Evolutionary conservation across 2,797 vertebrate genomes (phyloP), one percentile per base, ranked within the genome.

Genomic region (Bufotes viridis): DNA sequence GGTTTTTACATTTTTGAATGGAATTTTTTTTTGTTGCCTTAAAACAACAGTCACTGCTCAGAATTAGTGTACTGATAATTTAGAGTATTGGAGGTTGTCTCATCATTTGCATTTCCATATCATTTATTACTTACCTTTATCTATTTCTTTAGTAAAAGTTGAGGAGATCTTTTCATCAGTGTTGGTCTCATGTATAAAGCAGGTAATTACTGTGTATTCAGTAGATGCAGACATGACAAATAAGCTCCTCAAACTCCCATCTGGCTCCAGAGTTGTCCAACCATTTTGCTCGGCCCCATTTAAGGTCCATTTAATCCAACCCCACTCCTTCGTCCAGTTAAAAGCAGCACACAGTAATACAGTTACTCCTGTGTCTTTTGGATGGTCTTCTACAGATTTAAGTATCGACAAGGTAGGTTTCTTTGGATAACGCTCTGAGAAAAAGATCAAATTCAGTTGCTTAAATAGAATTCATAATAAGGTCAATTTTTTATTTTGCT

Each of bases 261-360:
- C 69, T 24, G 76, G 12, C 53, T 87, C 86, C n/a, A 82, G 11
- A 55, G 69, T 74, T 7, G 55, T 51, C 76, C 22, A 74, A 14
- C 29, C 70, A 0, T 65, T 18, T 22, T 14, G 3, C 53, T 18
- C 7, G 18, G 24, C 55, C 15, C 18, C 79, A 82, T 81, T 20
- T 11, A 75, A 1, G 8, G n/a, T 51, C 86, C 86, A 87, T 58
- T 65, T 29, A 26, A 87, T 72, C 1, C 2, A 8, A 29, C 15
- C 53, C 86, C 86, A 87, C 10, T 72, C 24, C 7, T 65, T 51
- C 24, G 79, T 75, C 86, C 86, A 87, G 24, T 81, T 70, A n/a
- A 18, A 2, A 15, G 42, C 69, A 42, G 76, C 69, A 55, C 79
- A 82, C 42, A 87, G 58, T 1, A 81, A 34, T 2, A 76, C 18